Evolutionary conservation across 1,140 invertebrate species (phyloP), one percentile per base, ranked within the genome.

Genomic region (Hyles euphorbiae): DNA sequence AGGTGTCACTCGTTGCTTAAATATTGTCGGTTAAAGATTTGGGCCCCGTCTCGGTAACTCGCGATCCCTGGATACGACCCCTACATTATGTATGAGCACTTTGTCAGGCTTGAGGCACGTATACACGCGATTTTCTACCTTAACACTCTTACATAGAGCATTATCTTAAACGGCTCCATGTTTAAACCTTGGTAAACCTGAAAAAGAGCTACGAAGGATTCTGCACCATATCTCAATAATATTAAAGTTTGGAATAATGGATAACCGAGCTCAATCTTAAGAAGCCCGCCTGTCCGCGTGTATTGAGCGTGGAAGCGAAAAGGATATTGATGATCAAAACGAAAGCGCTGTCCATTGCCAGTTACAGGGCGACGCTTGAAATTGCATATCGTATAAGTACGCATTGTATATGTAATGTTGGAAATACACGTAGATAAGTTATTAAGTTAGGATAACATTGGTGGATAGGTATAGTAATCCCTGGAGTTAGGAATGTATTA

Each of bases 1-100:
- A 59, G 44, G 50, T 7, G 50, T 43, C 56, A 40, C 36, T 40
- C 36, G 36, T 40, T 55, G 32, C 63, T 65, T 61, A 61, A 61
- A 61, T 65, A 65, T 58, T 59, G 48, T 56, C 59, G 57, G 56
- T 40, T 65, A 56, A 65, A 65, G 63, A 65, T 65, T 58, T 61
- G 59, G 61, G 56, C 40, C 54, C 56, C 58, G 55, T 63, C 62
- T 58, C 51, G 46, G 43, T 32, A 49, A 53, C 32, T 12, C 52
- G 50, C 44, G 62, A 64, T 49, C 62, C 49, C 34, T 4, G 33
- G 47, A 58, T 65, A 58, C 49, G 52, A 34, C 8, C 47, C 45
- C 22, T 65, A 58, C 63, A 65, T 65, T 58, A 65, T 65, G 63
- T 65, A 65, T 65, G 63, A 65, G 50, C 36, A 11, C 22, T 47